Evolutionary conservation across 2,113 vertebrate species (phyloP).

Genomic region (Rhinoptilus africanus): DNA sequence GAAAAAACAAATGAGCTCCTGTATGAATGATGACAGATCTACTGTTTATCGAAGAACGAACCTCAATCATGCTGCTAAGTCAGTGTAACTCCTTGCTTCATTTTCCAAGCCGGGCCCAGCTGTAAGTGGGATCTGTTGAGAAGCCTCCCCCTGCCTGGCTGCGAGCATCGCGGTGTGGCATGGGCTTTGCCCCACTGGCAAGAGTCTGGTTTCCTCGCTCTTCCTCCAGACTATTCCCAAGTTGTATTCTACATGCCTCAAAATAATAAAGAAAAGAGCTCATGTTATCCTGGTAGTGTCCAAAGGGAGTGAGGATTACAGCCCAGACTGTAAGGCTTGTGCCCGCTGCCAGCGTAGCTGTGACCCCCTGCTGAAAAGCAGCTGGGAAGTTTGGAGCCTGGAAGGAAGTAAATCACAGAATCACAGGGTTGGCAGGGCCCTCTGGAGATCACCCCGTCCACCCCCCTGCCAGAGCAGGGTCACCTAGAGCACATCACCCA

Average conservation of each 20-base stretch:
- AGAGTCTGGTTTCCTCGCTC: neutral
- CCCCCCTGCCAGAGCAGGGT: too few species aligned
- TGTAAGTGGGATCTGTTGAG: neutral
- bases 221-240: too few species aligned
- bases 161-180: neutral
- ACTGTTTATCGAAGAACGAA: neutral
- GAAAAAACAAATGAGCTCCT: neutral
- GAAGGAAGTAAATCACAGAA: neutral
- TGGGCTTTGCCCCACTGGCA: neutral
- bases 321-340: too few species aligned
- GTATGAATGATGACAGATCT: neutral
- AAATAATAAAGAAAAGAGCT: neutral
- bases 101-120: neutral
- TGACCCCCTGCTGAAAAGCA: neutral
- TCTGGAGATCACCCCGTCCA: too few species aligned
- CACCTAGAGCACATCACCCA: too few species aligned
- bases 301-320: neutral
- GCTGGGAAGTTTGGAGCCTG: neutral
- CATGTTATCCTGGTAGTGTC: too few species aligned
- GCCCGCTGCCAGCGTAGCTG: neutral
- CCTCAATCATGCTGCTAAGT: neutral
- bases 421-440: too few species aligned
- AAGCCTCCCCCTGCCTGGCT: neutral
- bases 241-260: neutral
- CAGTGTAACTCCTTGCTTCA: neutral